Evolutionary conservation across 2,797 vertebrate genomes (phyloP).

Genomic region (Coregonus suidteri): DNA sequence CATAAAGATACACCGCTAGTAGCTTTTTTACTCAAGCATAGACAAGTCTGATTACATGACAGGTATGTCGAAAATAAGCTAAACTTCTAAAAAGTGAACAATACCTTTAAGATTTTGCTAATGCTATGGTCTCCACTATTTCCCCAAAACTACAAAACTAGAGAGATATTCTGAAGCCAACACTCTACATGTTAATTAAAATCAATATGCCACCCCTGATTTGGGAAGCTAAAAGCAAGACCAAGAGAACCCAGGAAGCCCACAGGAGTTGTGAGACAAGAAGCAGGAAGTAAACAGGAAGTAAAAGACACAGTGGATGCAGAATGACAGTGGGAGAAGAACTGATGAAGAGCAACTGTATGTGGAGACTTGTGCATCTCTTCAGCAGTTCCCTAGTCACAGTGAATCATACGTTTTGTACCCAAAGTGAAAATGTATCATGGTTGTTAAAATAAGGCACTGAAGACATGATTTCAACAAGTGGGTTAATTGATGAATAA

Average conservation of each 20-base stretch:
- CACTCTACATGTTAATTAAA: no score
- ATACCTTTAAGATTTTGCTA: no score
- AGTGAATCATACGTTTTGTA: background rate
- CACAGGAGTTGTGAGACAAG: slow-evolving; percentile 11
- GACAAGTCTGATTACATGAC: no score
- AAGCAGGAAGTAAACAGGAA: slow-evolving; percentile 19
- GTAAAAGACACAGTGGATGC: slow-evolving; percentile 9
- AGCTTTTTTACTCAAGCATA: no score
- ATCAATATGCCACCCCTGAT: no score
- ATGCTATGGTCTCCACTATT: no score
- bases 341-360: background rate
- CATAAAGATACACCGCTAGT: no score
- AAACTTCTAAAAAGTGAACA: no score
- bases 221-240: no score
- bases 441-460: background rate
- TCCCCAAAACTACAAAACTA: no score
- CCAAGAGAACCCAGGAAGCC: slow-evolving; percentile 17
- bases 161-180: no score
- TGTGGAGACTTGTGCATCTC: slow-evolving; percentile 22
- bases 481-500: background rate
- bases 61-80: no score
- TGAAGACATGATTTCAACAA: background rate
- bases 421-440: background rate
- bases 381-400: slow-evolving; percentile 4
- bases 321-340: slow-evolving; percentile 32